Percentiles rank a stretch among this genome's conserved stretches.
Conservation (phyloP, 64 coral and sea anemone genomes). For the Montipora foliosa region DNA sequence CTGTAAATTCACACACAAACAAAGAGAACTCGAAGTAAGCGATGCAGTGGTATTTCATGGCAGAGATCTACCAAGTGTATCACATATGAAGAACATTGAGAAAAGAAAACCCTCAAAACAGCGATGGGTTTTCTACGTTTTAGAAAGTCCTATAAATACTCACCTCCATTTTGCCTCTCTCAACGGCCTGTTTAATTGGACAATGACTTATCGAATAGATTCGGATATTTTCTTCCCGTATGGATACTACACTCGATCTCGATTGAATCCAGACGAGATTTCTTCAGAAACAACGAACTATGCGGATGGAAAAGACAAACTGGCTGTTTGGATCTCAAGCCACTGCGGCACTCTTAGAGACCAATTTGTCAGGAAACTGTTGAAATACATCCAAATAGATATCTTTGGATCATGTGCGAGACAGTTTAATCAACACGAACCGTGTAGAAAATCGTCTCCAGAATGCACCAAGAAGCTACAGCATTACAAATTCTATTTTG, state of each 20-base stretch:
- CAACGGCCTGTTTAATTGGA: slow-evolving; percentile 60
- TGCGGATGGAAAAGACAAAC: slow-evolving; percentile 48
- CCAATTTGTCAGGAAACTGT: slow-evolving; percentile 50
- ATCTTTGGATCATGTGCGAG: slow-evolving; percentile 56
- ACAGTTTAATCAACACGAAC: slow-evolving; percentile 54
- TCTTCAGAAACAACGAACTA: neutral
- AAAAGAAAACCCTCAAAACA: slow-evolving; percentile 18
- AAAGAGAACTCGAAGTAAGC: neutral
- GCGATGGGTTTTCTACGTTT: slow-evolving; percentile 66
- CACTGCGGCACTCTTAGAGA: slow-evolving; percentile 56
- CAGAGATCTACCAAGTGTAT: slow-evolving; percentile 32
- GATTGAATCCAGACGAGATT: neutral
- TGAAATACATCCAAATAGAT: slow-evolving; percentile 59
- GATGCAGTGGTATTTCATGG: slow-evolving; percentile 50
- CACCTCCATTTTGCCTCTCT: neutral
- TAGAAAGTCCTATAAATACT: slow-evolving; percentile 55
- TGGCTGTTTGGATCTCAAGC: slow-evolving; percentile 62
- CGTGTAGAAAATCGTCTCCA: slow-evolving; percentile 1
- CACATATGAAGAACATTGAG: slow-evolving; percentile 6
- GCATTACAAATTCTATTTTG: slow-evolving; percentile 66
- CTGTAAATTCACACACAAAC: neutral
- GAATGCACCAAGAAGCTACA: slow-evolving; percentile 29
- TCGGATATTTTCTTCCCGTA: slow-evolving; percentile 66
- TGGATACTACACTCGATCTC: slow-evolving; percentile 40
- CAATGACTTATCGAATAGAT: slow-evolving; percentile 71